phyloP scores from a whole-genome alignment of 2,113 vertebrate genomes.

The Oryctolagus cuniculus region mOryCun1.1 NC_091433.1:185996001-185996500 shows the following conservation, averaged over 20 bases:
- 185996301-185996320: neutral
- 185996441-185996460: no score
- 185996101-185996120: neutral
- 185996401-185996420: no score
- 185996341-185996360: no score
- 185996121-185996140: neutral
- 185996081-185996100: fast-evolving
- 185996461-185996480: no score
- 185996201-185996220: no score
- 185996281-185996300: neutral
- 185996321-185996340: neutral
- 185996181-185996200: no score
- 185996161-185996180: neutral
- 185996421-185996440: no score
- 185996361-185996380: neutral
- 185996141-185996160: neutral
- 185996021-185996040: neutral
- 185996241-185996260: fast-evolving
- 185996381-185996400: no score
- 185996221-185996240: neutral
- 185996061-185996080: neutral
- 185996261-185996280: neutral
- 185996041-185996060: neutral
- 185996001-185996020: no score
- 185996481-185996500: no score